These are phyloP conservation scores for Helarctos malayanus DNA, from an alignment of 2,797 vertebrate species.

Conservation along the genomic window DNA sequence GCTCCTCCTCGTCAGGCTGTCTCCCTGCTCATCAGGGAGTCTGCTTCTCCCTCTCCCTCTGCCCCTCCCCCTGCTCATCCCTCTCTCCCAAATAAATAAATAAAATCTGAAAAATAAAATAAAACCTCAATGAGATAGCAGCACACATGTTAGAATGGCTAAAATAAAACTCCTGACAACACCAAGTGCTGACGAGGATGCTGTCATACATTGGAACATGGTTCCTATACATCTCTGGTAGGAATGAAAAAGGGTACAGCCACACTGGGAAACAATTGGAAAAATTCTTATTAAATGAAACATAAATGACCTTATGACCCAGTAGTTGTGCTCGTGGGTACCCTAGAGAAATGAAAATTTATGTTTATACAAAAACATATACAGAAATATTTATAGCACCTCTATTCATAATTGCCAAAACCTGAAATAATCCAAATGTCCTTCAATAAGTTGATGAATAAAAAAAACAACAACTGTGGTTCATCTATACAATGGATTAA, in stretches of 20 bases:
- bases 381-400: background rate
- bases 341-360: slow-evolving; percentile 47
- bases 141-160: background rate
- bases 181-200: background rate
- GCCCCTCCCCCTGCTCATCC: too few relatives aligned
- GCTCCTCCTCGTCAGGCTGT: too few relatives aligned
- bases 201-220: background rate
- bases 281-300: slow-evolving; percentile 53
- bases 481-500: background rate
- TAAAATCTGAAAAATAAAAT: background rate
- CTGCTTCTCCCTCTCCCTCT: background rate
- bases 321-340: background rate
- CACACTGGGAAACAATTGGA: background rate
- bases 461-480: background rate
- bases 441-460: background rate
- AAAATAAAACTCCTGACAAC: background rate
- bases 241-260: background rate
- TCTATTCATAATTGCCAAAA: background rate
- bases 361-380: background rate
- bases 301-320: background rate
- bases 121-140: background rate
- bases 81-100: background rate
- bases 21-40: background rate
- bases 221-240: background rate
- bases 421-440: background rate